These are phyloP conservation scores for Hippolais icterina DNA, from an alignment of 2,113 vertebrate species.

Conservation along the genomic window DNA sequence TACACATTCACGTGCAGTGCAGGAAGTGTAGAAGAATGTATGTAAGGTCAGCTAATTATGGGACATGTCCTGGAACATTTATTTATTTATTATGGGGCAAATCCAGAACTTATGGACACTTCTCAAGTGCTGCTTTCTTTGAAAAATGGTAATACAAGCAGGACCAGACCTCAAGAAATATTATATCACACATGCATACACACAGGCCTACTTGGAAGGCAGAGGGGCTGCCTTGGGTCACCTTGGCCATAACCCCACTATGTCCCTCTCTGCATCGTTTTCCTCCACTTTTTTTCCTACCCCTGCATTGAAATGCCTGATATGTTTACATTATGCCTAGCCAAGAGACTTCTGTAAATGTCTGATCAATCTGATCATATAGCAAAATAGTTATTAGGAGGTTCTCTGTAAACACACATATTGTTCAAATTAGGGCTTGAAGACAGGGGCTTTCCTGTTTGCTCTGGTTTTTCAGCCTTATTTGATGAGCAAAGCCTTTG, in stretches of 20 bases:
- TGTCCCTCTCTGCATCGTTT: not conserved
- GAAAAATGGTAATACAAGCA: not conserved
- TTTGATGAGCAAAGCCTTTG: not conserved
- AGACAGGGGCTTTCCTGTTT: not conserved
- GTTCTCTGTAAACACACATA: not conserved
- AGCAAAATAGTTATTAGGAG: not conserved
- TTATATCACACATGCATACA: not conserved
- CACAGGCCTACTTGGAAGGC: not conserved
- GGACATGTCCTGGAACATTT: not conserved
- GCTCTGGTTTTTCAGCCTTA: not conserved
- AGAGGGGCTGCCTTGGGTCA: not conserved
- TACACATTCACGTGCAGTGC: rapidly evolving
- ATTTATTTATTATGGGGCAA: not conserved
- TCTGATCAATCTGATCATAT: not conserved
- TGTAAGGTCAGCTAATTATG: not conserved
- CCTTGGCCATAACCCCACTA: not conserved
- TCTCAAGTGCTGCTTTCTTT: not conserved
- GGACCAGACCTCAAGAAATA: not conserved
- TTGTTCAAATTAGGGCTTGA: not conserved
- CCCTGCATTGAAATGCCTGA: not conserved
- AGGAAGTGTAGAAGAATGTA: not conserved
- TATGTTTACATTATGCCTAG: not conserved
- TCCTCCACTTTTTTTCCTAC: not conserved
- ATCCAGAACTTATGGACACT: not conserved
- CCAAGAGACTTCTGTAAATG: not conserved